Base-by-base conservation (phyloP, 2,113 vertebrate species). In the Trematocara macrostoma region DNA sequence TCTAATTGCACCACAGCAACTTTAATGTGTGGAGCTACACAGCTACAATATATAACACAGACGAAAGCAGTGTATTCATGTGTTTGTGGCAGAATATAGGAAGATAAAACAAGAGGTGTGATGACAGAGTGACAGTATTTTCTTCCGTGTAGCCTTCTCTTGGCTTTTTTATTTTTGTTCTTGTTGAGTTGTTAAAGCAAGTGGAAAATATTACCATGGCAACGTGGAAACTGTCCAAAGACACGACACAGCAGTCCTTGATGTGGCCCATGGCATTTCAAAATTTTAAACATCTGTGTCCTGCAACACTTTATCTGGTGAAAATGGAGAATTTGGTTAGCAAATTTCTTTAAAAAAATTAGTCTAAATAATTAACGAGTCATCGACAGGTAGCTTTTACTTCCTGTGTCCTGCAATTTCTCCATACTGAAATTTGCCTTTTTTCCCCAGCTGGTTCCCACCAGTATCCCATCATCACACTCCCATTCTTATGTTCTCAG, bases 401-500 rank as follows among this genome's bases (percentile, higher is more conserved):
- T 57, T 79, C 12, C 26, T 11, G 47, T 47, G 8, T 74, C 31
- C 8, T 35, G 3, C 71, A n/a, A 14, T 57, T 78, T 20, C 42
- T 56, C 53, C 59, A 23, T 20, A 26, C 5, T 35, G 11, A 12
- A 35, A 20, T 53, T 42, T 12, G 3, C 26, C 78, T 12, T 10
- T 49, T 15, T 1, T 0, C 16, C 55, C 59, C n/a, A n/a, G 8
- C 23, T 69, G 31, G 5, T 67, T n/a, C 10, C 52, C 57, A 56
- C 40, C 57, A 15, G 64, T 26, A 67, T 78, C 86, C 71, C 87
- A 52, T 83, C 87, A 57, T 67, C 79, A 61, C 56, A 49, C 78
- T 76, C 87, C 87, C 84, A 79, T 93, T 83, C 59, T 53, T 45
- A 34, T 64, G 71, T 78, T 83, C 90, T 84, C 69, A 29, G 69